phyloP scores from a whole-genome alignment of 2,888 invertebrate genomes.

The Pediacus dermestoides region DNA sequence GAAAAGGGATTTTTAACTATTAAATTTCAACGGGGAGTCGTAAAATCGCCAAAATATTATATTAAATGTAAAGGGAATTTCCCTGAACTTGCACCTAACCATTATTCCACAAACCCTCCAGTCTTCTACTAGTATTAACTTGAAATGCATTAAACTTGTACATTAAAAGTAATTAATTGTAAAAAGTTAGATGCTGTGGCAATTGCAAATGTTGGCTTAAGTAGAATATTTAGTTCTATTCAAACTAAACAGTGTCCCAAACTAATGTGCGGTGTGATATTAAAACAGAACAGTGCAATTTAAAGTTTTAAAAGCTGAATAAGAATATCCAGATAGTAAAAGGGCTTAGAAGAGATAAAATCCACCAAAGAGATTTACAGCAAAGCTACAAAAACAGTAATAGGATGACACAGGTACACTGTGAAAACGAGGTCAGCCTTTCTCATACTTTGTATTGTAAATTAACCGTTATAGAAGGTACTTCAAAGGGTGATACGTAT shows the following conservation, averaged over 20 bases:
- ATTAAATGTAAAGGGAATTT: too few species aligned
- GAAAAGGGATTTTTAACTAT: slow-evolving; percentile 30
- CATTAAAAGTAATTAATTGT: too few species aligned
- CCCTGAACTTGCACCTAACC: too few species aligned
- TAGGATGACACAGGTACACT: slow-evolving; percentile 27
- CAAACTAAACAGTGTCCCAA: background rate
- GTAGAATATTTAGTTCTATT: background rate
- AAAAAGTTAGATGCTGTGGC: background rate
- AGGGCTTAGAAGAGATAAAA: slow-evolving; percentile 24
- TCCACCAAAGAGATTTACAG: slow-evolving; percentile 27
- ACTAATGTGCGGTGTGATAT: slow-evolving; percentile 12
- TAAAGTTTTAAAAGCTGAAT: slow-evolving; percentile 20
- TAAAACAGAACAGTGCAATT: slow-evolving; percentile 19
- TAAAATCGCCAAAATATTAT: too few species aligned
- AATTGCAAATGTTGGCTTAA: background rate
- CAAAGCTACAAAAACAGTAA: slow-evolving; percentile 25
- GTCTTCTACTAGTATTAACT: too few species aligned
- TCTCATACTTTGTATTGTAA: slow-evolving; percentile 23
- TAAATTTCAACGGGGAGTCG: slow-evolving; percentile 30
- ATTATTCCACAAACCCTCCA: too few species aligned
- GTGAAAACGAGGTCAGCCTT: slow-evolving; percentile 22
- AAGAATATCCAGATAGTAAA: slow-evolving; percentile 18
- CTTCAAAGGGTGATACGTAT: too few species aligned
- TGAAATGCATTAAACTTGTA: too few species aligned
- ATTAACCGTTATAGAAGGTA: too few species aligned